Percentiles rank a stretch among this genome's conserved stretches.
Evolutionary conservation across 2,888 invertebrate genomes (phyloP).

Genomic region (Troides oblongomaculatus): DNA sequence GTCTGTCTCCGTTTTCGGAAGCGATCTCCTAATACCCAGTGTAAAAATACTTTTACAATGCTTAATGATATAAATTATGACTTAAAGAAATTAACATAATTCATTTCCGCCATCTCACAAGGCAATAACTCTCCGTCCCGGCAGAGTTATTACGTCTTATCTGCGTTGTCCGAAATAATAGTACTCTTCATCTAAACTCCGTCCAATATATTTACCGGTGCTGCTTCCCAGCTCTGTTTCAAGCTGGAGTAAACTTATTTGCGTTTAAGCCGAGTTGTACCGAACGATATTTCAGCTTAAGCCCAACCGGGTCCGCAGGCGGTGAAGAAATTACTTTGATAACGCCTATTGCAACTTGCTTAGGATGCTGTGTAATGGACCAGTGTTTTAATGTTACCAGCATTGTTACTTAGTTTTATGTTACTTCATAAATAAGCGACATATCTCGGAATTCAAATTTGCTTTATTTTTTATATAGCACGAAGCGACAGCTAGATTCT

Average conservation of each 20-base stretch:
- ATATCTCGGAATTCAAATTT: too few relatives aligned
- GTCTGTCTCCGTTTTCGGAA: too few relatives aligned
- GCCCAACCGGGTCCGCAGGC: constrained; percentile 17
- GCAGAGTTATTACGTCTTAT: constrained; percentile 1
- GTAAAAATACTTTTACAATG: not conserved
- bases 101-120: too few relatives aligned
- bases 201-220: constrained; percentile 11
- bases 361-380: not conserved
- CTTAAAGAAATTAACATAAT: too few relatives aligned
- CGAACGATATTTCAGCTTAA: constrained; percentile 19
- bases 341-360: constrained; percentile 16
- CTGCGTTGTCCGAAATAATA: constrained; percentile 11
- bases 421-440: too few relatives aligned
- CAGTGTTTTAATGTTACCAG: not conserved
- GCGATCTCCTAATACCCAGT: too few relatives aligned
- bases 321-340: constrained; percentile 17
- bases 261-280: constrained; percentile 20
- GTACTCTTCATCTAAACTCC: constrained; percentile 15
- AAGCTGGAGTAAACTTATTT: constrained; percentile 22
- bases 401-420: too few relatives aligned
- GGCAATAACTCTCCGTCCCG: too few relatives aligned
- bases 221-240: not conserved
- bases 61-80: too few relatives aligned
- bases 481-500: too few relatives aligned
- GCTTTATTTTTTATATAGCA: too few relatives aligned